Base-by-base conservation (phyloP, 1,140 invertebrate species). In the Arctopsyche grandis region DNA sequence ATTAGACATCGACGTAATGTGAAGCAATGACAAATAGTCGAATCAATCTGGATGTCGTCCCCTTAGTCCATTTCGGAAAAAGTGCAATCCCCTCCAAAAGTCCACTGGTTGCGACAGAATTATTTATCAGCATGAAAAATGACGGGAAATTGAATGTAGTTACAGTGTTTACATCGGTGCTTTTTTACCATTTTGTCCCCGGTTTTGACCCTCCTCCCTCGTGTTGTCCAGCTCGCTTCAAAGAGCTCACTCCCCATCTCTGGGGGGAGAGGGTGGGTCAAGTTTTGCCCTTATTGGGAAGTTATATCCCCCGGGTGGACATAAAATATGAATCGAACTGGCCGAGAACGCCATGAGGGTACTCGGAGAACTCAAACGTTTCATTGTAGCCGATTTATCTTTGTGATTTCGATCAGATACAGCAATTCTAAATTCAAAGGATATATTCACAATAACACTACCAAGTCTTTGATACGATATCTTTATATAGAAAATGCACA, bases 81-180 rank as follows among this genome's bases (percentile, higher is more conserved):
- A 14, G 48, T 52, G 48, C 48, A 52, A 52, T 3, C 10, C 48
- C 10, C 48, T 10, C 48, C 16, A 14, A 22, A 16, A 21, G 58
- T 60, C 5, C 58, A 22, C n/a, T 60, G 21, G 9, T 38, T 69
- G 71, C 58, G 46, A 79, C 86, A 87, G 88, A 88, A 89, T 89
- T 89, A 89, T 89, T 89, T 89, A 89, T 88, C 87, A 89, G 87
- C 88, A 88, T 89, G 88, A 89, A 88, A 89, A 89, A 89, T 89
- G 87, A 89, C 87, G 86, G 87, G 86, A 88, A 89, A 89, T 89
- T 89, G 88, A 89, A 88, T 89, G 88, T 89, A 89, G 86, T 88
- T 86, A 87, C 87, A 86, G 88, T 89, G 88, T 89, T 89, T 88
- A 89, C 88, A 89, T 88, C 87, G 48, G 10, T 66, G 63, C 63